Percentiles rank a stretch among this genome's conserved stretches.
These are phyloP conservation scores for Gobio occitaniae DNA, from an alignment of 2,797 vertebrate species.

Conservation along the genomic window DNA sequence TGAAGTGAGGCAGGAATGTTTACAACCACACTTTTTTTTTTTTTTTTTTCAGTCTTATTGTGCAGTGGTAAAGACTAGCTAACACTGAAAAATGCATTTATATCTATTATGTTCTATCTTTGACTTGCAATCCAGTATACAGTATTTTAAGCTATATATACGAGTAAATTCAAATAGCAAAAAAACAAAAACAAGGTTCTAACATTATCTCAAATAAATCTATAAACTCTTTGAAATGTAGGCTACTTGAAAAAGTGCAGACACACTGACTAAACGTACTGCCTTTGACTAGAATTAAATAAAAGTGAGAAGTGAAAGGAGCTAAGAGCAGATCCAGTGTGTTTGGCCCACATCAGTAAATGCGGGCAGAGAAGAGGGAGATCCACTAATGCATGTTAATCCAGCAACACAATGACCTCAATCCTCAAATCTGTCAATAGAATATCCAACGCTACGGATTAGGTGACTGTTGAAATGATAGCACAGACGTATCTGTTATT, in stretches of 20 bases:
- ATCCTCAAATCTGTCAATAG: slow-evolving; percentile 82
- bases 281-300: neutral
- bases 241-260: neutral
- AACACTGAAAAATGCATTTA: neutral
- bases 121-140: neutral
- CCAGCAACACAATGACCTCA: slow-evolving; percentile 81
- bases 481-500: slow-evolving; percentile 55
- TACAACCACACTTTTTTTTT: slow-evolving; percentile 45
- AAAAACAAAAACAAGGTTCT: too few species aligned
- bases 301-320: slow-evolving; percentile 19
- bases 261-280: neutral
- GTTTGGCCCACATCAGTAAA: slow-evolving; percentile 12
- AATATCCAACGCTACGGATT: slow-evolving; percentile 77
- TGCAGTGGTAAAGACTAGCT: slow-evolving; percentile 33
- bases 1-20: slow-evolving; percentile 11
- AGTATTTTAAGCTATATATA: neutral
- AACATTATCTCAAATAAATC: neutral
- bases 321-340: slow-evolving; percentile 46
- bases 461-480: slow-evolving; percentile 73
- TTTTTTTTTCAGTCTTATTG: neutral
- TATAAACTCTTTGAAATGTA: neutral
- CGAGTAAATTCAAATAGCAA: neutral
- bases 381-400: slow-evolving; percentile 79
- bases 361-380: slow-evolving; percentile 65
- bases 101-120: neutral